Conservation (phyloP, 2,888 invertebrate genomes). For the Gandaritis pyraliata region DNA sequence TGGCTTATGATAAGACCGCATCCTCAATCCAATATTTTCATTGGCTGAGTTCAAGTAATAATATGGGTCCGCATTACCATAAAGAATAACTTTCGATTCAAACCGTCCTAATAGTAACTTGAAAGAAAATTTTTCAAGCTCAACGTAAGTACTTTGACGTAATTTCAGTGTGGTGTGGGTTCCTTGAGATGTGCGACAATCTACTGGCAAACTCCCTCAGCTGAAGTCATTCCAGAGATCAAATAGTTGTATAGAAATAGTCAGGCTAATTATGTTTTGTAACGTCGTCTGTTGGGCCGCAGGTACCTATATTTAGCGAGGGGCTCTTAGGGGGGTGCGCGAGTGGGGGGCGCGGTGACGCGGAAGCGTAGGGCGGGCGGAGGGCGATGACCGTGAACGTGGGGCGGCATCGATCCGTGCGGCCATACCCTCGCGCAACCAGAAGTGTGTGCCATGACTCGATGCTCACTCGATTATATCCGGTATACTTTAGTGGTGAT, state of each 20-base stretch:
- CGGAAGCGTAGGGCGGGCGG: slow-evolving; percentile 83
- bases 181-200: slow-evolving; percentile 1
- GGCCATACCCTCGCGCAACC: slow-evolving; percentile 83
- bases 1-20: no score
- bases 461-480: slow-evolving; percentile 37
- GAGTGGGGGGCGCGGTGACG: slow-evolving; percentile 63
- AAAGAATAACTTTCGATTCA: no score
- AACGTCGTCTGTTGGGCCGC: slow-evolving; percentile 72
- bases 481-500: not conserved
- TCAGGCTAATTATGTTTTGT: slow-evolving; percentile 78
- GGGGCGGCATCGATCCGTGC: slow-evolving; percentile 79
- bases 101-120: no score
- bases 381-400: slow-evolving; percentile 85
- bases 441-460: slow-evolving; percentile 62
- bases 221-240: slow-evolving; percentile 17
- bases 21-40: no score
- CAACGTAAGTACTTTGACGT: no score
- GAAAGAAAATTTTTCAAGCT: no score
- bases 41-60: no score
- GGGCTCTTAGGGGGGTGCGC: slow-evolving; percentile 44
- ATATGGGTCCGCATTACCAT: no score
- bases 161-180: no score
- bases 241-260: slow-evolving; percentile 70
- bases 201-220: slow-evolving; percentile 2
- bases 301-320: slow-evolving; percentile 74